Conservation (phyloP, 1,140 invertebrate species). For the Tetragonula clypearis region DNA sequence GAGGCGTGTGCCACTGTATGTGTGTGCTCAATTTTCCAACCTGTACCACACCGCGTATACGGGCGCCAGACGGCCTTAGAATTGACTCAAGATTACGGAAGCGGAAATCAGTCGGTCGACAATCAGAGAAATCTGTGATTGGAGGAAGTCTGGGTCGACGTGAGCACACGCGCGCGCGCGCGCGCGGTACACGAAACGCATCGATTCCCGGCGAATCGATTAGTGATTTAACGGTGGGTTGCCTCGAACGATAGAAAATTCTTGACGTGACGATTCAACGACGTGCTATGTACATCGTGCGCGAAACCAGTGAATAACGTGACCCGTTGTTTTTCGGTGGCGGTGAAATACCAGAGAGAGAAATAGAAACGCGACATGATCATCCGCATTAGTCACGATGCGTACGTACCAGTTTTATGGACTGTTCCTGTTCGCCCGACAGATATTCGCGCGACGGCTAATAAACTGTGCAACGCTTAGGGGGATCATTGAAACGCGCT, state of each 20-base stretch:
- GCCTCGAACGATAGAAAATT: neutral
- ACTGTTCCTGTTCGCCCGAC: neutral
- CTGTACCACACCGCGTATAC: neutral
- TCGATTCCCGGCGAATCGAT: slow-evolving; percentile 13
- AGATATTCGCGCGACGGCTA: neutral
- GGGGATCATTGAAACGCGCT: neutral
- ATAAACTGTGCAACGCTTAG: slow-evolving; percentile 18
- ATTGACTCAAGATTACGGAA: slow-evolving; percentile 31
- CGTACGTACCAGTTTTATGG: neutral
- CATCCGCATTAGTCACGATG: neutral
- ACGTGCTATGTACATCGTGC: too few species aligned
- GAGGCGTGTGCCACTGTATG: too few species aligned
- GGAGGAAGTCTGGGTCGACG: neutral
- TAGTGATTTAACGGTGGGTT: slow-evolving; percentile 20
- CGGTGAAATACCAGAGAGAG: neutral
- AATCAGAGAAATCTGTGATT: slow-evolving; percentile 35
- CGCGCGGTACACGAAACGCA: neutral
- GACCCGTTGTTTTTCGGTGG: neutral
- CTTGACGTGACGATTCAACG: neutral
- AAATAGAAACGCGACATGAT: neutral
- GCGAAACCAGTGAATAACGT: neutral
- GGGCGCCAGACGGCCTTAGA: neutral
- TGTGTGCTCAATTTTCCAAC: slow-evolving; percentile 8
- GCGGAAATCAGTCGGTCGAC: neutral
- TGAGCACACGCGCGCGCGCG: neutral